Conservation (phyloP, 2,888 invertebrate genomes). For the Ceramica pisi region DNA sequence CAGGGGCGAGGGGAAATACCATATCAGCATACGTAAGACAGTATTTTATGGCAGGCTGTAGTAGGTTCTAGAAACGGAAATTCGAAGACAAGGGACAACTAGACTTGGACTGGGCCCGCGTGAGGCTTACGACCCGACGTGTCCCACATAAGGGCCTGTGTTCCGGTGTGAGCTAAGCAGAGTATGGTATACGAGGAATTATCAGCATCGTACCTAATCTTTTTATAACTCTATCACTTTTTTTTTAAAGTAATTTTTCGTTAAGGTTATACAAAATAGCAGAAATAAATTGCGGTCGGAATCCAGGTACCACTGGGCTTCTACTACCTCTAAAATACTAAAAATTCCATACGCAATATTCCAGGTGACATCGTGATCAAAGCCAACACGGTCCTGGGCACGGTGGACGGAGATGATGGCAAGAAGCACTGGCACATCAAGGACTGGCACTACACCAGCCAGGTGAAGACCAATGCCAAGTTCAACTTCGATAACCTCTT, state of each 20-base stretch:
- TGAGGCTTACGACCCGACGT: too few relatives aligned
- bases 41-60: neutral
- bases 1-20: slow-evolving; percentile 81
- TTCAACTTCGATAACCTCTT: slow-evolving; percentile 85
- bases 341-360: neutral
- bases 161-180: too few relatives aligned
- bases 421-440: slow-evolving; percentile 83
- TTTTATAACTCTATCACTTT: too few relatives aligned
- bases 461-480: slow-evolving; percentile 76
- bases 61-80: neutral
- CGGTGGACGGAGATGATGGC: slow-evolving; percentile 78
- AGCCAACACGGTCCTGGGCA: slow-evolving; percentile 68
- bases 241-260: too few relatives aligned
- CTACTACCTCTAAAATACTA: neutral
- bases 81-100: neutral
- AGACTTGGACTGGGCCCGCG: too few relatives aligned
- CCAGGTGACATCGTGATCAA: slow-evolving; percentile 85
- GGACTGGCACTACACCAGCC: slow-evolving; percentile 77
- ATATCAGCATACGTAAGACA: slow-evolving; percentile 83
- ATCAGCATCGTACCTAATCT: too few relatives aligned
- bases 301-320: too few relatives aligned
- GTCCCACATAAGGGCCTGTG: too few relatives aligned
- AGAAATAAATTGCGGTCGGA: too few relatives aligned
- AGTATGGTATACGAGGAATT: too few relatives aligned
- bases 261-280: too few relatives aligned